Base-by-base conservation (phyloP, 1,140 invertebrate genomes). In the Bombus cullumanus region DNA sequence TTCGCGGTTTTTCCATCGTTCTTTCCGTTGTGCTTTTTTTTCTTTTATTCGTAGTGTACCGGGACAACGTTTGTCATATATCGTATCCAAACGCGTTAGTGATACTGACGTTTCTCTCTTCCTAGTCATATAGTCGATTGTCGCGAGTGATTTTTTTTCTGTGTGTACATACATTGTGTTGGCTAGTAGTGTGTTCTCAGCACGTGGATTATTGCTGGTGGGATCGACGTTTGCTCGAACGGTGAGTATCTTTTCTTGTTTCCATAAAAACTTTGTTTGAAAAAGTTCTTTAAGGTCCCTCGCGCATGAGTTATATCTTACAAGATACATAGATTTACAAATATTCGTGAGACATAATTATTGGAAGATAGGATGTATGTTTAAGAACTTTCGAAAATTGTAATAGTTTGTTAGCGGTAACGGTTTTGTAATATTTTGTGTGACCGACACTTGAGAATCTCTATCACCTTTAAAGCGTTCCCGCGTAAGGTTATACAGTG, bases 191-290 rank as follows among this genome's bases (percentile, higher is more conserved):
- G 69, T 76, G 73, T 87, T 64, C 68, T 57, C 88, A 62, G 77
- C 88, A 90, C 89, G 81, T 90, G 89, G 89, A 90, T 90, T 87
- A 87, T 71, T 81, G 64, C 68, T 81, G 41, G 68, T 59, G 28
- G 43, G 59, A 88, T 57, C 76, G 69, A 76, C 57, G 28, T 59
- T 68, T 28, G 2, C 8, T 47, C 9, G 34, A 34, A 72, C 39
- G 34, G 88, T 89, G 77, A 89, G 88, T 89, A 18, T 28, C 1
- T 8, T 18, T 41, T 34, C 43, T 34, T 8, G 6, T 41, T 68
- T 74, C 18, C 8, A 41, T 13, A 41, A 41, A 77, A 69, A 77
- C 25, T 68, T 34, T 62, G 13, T 76, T 34, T 18, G 31, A 25
- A 25, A 69, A n/a, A 53, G 34, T 34, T 53, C 6, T 9, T 31